Evolutionary conservation across 2,113 vertebrate genomes (phyloP).

Genomic region (Nibea coibor): DNA sequence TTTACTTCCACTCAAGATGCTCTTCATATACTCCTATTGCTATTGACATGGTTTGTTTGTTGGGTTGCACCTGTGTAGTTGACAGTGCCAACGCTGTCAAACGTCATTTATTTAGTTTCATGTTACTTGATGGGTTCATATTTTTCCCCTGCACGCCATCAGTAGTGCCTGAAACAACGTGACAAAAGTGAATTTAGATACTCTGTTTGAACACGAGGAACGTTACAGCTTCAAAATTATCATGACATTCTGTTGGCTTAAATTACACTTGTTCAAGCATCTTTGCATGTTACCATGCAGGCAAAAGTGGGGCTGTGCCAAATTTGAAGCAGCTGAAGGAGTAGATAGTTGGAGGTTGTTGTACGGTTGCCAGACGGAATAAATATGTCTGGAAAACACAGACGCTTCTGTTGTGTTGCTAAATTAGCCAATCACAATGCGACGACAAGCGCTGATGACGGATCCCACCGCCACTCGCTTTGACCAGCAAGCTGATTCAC

Average conservation of each 20-base stretch:
- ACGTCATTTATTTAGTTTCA: constrained; percentile 3
- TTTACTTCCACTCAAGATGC: not conserved
- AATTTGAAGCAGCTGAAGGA: not conserved
- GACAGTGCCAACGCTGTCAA: not conserved
- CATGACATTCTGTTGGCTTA: not conserved
- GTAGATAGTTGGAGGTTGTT: not conserved
- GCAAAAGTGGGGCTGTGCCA: not conserved
- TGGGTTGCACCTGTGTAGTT: not conserved
- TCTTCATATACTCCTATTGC: not conserved
- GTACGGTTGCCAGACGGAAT: not conserved
- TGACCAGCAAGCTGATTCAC: not conserved
- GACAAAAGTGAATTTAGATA: not conserved
- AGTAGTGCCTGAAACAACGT: not conserved
- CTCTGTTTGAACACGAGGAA: not conserved
- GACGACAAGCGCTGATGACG: not conserved
- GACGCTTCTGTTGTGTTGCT: not conserved
- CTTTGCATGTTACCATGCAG: not conserved
- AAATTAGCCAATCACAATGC: not conserved
- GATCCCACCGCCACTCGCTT: not conserved
- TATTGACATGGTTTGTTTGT: not conserved
- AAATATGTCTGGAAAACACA: not conserved
- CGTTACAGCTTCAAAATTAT: not conserved
- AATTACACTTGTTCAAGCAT: not conserved
- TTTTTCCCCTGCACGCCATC: not conserved
- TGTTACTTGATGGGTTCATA: not conserved